Conservation (phyloP, 1,140 invertebrate species). For the Chelonus insularis region DNA sequence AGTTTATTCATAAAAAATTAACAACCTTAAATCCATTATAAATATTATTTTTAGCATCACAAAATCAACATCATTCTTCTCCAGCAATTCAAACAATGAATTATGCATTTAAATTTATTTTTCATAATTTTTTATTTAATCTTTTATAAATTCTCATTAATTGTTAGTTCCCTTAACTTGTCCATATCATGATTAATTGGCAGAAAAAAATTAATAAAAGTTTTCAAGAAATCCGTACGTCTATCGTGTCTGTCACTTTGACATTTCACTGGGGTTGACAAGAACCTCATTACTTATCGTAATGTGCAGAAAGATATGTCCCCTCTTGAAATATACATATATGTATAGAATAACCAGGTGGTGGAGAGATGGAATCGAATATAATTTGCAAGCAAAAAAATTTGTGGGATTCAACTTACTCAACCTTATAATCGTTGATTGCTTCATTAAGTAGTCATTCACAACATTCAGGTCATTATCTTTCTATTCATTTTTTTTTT, state of each 20-base stretch:
- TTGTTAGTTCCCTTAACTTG: not conserved
- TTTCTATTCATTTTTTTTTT: constrained; percentile 11
- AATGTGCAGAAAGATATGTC: constrained; percentile 8
- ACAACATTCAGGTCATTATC: constrained; percentile 9
- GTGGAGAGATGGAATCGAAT: not conserved
- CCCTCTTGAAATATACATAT: not conserved
- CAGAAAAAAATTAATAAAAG: constrained; percentile 2
- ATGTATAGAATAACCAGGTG: not conserved
- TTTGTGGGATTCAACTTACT: not conserved
- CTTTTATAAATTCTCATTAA: constrained; percentile 14
- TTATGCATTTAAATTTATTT: too few relatives aligned
- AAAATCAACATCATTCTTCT: too few relatives aligned
- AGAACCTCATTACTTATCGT: constrained; percentile 27
- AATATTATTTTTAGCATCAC: too few relatives aligned
- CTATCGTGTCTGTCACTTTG: constrained; percentile 23
- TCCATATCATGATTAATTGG: constrained; percentile 20
- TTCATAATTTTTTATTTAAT: not conserved
- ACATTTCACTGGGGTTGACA: constrained; percentile 10
- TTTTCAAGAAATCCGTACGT: constrained; percentile 14
- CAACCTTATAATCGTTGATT: constrained; percentile 11
- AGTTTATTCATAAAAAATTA: too few relatives aligned
- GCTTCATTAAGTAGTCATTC: constrained; percentile 28
- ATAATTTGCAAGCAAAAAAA: constrained; percentile 17
- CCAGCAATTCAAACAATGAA: too few relatives aligned
- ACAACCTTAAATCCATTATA: too few relatives aligned